A percentile compares a stretch with the other conserved stretches of the same genome.
These are phyloP conservation scores for Synanthedon tipuliformis DNA, from an alignment of 2,888 invertebrate species.

Conservation along the genomic window DNA sequence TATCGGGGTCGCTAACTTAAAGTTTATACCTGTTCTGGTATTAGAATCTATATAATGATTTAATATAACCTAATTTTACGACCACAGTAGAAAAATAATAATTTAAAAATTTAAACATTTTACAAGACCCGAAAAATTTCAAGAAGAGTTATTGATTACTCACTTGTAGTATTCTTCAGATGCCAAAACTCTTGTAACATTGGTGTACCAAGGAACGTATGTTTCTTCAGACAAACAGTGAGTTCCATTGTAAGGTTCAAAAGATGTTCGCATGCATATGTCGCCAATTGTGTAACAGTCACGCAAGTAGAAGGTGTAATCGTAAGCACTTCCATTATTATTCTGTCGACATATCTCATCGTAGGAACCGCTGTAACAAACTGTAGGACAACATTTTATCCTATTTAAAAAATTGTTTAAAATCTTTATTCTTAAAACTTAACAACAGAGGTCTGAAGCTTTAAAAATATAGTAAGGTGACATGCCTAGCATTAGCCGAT, in stretches of 20 bases:
- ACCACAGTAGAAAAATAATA: too few species aligned
- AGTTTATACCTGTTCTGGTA: too few species aligned
- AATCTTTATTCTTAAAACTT: too few species aligned
- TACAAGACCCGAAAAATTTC: too few species aligned
- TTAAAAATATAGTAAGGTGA: too few species aligned
- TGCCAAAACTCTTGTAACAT: conserved; percentile 68
- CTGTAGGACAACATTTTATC: conserved; percentile 30
- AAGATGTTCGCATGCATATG: conserved; percentile 56
- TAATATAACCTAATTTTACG: too few species aligned
- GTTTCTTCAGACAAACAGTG: conserved; percentile 49
- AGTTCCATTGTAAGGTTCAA: conserved; percentile 44
- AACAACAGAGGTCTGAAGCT: too few species aligned
- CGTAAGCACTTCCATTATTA: conserved; percentile 32
- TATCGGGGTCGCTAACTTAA: too few species aligned
- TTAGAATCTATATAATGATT: too few species aligned
- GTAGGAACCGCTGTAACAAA: conserved; percentile 75
- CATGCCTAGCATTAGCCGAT: too few species aligned
- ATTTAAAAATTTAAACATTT: too few species aligned
- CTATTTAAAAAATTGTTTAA: too few species aligned
- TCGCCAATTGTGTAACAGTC: conserved; percentile 57
- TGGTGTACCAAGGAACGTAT: conserved; percentile 54
- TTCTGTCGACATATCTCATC: conserved; percentile 61
- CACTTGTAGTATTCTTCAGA: conserved; percentile 78
- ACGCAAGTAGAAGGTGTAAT: conserved; percentile 65
- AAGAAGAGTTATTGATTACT: conserved; percentile 19